Evolutionary conservation across 2,797 vertebrate species (phyloP), one percentile per base, ranked within the genome.

Genomic region (Clarias platycephalus): DNA sequence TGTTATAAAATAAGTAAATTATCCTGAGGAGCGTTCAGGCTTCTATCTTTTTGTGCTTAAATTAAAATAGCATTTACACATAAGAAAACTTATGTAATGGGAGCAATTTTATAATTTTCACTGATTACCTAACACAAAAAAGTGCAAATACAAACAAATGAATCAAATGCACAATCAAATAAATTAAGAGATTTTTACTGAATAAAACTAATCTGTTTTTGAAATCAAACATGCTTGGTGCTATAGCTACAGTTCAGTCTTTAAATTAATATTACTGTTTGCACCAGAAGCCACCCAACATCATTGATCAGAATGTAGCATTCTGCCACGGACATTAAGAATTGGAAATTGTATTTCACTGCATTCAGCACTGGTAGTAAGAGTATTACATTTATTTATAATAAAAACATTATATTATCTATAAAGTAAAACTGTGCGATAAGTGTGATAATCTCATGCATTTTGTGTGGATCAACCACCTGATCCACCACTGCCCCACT

Each of bases 1-100:
- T 60, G 31, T 76, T 82, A 85, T 70, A 85, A 85, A 77, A 82
- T 70, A 85, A 76, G 80, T 62, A 60, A 60, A 81, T 76, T 76
- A n/a, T 34, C 60, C 20, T 49, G 13, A 60, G 26, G 26, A 75
- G 44, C n/a, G 37, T 49, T 64, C 18, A 1, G n/a, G 40, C 76
- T 58, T 58, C 31, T 8, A 37, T 49, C 34, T 66, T 49, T 70
- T 81, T 58, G 28, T 75, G 8, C 16, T 28, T 26, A 76, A 37
- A 81, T 70, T 85, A 60, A 85, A 81, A 66, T 1, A 66, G 44
- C 44, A 49, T 82, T 82, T 60, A 22, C 18, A 12, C 49, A 37
- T 76, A 18, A 31, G 79, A 16, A 79, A 68, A 49, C 24, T 70
- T 60, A 1, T 26, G 15, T 72, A 28, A 53, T 37, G 26, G 26